Percentiles rank a stretch among this genome's conserved stretches.
Conservation (phyloP, 1,140 invertebrate species). For the Ctenoplectra terminalis region DNA sequence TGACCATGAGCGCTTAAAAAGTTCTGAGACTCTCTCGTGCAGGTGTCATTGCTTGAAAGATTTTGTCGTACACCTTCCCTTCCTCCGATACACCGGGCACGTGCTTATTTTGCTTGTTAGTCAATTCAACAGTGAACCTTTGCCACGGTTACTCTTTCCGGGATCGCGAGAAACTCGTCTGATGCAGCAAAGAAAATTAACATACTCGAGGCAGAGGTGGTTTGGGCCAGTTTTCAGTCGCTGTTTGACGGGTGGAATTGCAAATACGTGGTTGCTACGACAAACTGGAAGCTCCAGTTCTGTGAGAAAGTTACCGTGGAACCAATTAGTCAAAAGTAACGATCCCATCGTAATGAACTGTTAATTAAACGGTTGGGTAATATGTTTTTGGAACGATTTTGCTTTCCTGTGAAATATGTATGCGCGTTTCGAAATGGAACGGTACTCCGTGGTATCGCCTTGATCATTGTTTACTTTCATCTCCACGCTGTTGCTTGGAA, state of each 20-base stretch:
- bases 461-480: slow-evolving; percentile 27
- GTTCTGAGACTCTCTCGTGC: too few species aligned
- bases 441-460: background rate
- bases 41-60: too few species aligned
- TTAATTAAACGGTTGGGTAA: slow-evolving; percentile 14
- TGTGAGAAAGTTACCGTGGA: slow-evolving; percentile 16
- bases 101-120: too few species aligned
- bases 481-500: background rate
- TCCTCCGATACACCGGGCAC: too few species aligned
- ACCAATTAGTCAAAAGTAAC: slow-evolving; percentile 29
- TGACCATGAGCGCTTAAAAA: too few species aligned
- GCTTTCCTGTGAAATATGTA: slow-evolving; percentile 21
- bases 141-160: background rate
- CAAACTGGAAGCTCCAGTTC: background rate
- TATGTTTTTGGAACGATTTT: slow-evolving; percentile 37
- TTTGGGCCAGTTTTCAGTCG: background rate
- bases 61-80: too few species aligned
- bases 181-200: background rate
- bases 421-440: background rate
- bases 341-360: background rate
- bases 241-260: background rate
- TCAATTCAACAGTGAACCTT: too few species aligned
- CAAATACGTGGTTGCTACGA: background rate
- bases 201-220: background rate
- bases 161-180: background rate